Evolutionary conservation across 64 coral and sea anemone genomes (phyloP), one percentile per base, ranked within the genome.

Genomic region (Montipora sp.): DNA sequence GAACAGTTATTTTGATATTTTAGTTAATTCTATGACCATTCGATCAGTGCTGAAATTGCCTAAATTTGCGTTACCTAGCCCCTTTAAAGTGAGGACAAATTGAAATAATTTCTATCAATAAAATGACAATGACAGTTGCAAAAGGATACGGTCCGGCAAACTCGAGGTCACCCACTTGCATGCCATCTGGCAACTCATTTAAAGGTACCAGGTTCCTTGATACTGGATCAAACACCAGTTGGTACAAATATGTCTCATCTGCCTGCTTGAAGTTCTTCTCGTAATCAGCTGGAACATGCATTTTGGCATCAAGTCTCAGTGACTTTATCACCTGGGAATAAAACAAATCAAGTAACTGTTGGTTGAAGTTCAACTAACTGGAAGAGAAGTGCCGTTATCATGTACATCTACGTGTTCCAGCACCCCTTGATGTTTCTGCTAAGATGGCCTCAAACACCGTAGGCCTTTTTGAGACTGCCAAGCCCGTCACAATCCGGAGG

Each of bases 131-230:
- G 14, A 16, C 61, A 63, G n/a, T 23, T 83, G 7, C 60, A 18
- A 48, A 94, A 98, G 96, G 98, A 99, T 99, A 99, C 98, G 95
- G 94, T 83, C 98, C 98, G 59, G 94, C 92, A 90, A 99, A 99
- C 27, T 77, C 12, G 49, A 99, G 61, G 48, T 97, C 83, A 0
- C 66, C 90, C 55, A 89, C 50, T 18, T 92, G 20, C 10, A 94
- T 13, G 19, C 91, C 94, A 15, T 99, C 94, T 14, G 98, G 98
- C 12, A 99, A 49, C 18, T 95, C 36, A 75, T 84, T 99, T 16
- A 99, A 87, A 84, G 98, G 94, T 14, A 94, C 92, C 23, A 99
- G 83, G 13, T 79, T 92, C 27, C 80, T 88, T 19, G 50, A 93
- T 1, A 83, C 51, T 22, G 94, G 98, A 94, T 99, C 94, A 94